These are phyloP conservation scores for Hippoglossus stenolepis DNA, from an alignment of 2,113 vertebrate species.

Conservation along the genomic window DNA sequence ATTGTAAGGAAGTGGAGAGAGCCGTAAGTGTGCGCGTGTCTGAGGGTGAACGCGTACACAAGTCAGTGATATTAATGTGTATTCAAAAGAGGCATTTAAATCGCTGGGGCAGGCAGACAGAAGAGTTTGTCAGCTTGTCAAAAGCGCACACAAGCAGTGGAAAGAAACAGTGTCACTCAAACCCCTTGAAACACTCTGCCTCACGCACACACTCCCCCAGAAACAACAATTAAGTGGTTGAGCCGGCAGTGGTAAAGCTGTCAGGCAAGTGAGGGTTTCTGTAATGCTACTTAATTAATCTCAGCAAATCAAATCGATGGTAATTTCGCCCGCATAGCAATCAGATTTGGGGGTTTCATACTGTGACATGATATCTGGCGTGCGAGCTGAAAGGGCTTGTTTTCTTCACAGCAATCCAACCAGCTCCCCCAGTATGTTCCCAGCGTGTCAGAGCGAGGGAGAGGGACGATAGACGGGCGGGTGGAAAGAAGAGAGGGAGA, in stretches of 20 bases:
- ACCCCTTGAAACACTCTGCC: background rate
- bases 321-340: slow-evolving; percentile 67
- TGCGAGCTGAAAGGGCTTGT: slow-evolving; percentile 34
- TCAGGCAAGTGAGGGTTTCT: slow-evolving; percentile 62
- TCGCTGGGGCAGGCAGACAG: slow-evolving; percentile 45
- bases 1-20: slow-evolving; percentile 49
- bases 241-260: slow-evolving; percentile 56
- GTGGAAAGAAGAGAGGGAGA: background rate
- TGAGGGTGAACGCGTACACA: slow-evolving; percentile 12
- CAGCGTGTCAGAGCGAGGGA: background rate
- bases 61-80: slow-evolving; percentile 61
- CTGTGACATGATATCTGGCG: slow-evolving; percentile 50
- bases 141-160: slow-evolving; percentile 44
- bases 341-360: slow-evolving; percentile 57
- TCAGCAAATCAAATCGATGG: slow-evolving; percentile 78
- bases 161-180: slow-evolving; percentile 66
- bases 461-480: background rate
- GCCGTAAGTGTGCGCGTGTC: background rate
- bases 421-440: slow-evolving; percentile 6
- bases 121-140: slow-evolving; percentile 68
- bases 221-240: slow-evolving; percentile 75
- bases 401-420: slow-evolving; percentile 57
- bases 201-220: background rate
- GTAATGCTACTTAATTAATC: slow-evolving; percentile 79
- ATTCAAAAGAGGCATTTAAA: slow-evolving; percentile 71